Evolutionary conservation across 2,797 vertebrate genomes (phyloP).

Genomic region (Schizopygopsis pylzovi): DNA sequence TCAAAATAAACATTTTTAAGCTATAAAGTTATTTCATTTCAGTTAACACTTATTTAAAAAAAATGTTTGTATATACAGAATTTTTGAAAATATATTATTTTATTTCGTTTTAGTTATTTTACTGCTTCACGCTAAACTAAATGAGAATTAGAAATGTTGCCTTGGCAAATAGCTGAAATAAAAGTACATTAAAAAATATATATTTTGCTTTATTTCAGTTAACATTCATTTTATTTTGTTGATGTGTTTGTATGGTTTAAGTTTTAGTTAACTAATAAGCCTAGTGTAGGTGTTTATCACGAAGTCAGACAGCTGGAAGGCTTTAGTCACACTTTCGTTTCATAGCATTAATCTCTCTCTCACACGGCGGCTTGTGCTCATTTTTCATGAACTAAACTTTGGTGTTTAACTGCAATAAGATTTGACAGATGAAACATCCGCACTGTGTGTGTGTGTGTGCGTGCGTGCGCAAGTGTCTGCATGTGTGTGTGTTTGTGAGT

Average conservation of each 20-base stretch:
- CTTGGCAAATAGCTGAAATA: not conserved
- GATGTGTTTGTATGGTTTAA: not conserved
- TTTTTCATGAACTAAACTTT: conserved; percentile 20
- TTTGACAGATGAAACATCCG: conserved; percentile 21
- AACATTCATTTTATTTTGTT: not conserved
- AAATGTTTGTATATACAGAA: not conserved
- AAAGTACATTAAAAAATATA: not conserved
- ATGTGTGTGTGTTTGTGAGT: not conserved
- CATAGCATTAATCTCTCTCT: conserved; percentile 20
- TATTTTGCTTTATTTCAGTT: not conserved
- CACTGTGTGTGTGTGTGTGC: not conserved
- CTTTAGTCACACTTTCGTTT: conserved; percentile 13
- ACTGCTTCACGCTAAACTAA: not conserved
- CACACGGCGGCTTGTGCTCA: not conserved
- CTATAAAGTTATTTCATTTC: not conserved
- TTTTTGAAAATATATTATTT: not conserved
- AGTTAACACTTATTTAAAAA: not conserved
- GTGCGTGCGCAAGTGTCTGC: not conserved
- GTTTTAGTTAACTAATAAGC: not conserved
- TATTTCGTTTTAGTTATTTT: not conserved
- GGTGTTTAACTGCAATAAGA: conserved; percentile 16
- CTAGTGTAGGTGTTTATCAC: conserved; percentile 1
- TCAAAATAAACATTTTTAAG: not conserved
- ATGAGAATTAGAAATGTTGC: not conserved
- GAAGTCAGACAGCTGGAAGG: conserved; percentile 14